A percentile compares a stretch with the other conserved stretches of the same genome.
Evolutionary conservation across 2,888 invertebrate species (phyloP).

Genomic region (Caprella mutica): DNA sequence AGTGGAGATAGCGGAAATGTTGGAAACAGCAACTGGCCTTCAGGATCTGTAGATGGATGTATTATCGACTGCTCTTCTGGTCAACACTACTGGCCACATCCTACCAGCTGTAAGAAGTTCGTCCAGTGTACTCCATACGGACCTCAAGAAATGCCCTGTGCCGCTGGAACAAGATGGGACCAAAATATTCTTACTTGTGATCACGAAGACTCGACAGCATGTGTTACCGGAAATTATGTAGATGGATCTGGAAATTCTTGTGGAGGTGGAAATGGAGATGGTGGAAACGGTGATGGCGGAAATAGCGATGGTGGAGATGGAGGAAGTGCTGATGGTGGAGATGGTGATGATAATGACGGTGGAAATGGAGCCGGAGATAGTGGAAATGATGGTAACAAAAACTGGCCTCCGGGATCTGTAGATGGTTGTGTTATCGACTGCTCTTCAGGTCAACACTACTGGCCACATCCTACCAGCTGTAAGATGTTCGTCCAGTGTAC

Average conservation of each 20-base stretch:
- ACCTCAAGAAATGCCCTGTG: conserved; percentile 7
- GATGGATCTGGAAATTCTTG: conserved; percentile 9
- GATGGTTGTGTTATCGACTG: conserved; percentile 7
- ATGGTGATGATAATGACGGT: background rate
- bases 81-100: conserved; percentile 24
- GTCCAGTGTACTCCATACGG: conserved; percentile 7
- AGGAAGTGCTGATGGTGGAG: background rate
- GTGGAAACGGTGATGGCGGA: conserved; percentile 7
- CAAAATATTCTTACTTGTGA: background rate
- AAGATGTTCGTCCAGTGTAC: background rate
- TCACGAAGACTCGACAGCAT: conserved; percentile 12
- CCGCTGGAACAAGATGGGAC: conserved; percentile 15
- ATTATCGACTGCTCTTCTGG: conserved; percentile 12
- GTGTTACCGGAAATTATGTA: conserved; percentile 14
- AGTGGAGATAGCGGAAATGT: too few relatives aligned
- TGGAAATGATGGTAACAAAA: conserved; percentile 4
- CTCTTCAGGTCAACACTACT: background rate
- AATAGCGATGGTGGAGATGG: conserved; percentile 4
- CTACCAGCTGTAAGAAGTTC: conserved; percentile 20
- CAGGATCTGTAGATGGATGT: too few relatives aligned
- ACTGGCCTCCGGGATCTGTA: too few relatives aligned
- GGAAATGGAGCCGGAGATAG: conserved; percentile 1
- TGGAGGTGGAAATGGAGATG: background rate
- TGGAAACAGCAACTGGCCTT: too few relatives aligned
- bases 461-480: conserved; percentile 4